Conservation (phyloP, 2,113 vertebrate species). For the Ibidorhyncha struthersii region DNA sequence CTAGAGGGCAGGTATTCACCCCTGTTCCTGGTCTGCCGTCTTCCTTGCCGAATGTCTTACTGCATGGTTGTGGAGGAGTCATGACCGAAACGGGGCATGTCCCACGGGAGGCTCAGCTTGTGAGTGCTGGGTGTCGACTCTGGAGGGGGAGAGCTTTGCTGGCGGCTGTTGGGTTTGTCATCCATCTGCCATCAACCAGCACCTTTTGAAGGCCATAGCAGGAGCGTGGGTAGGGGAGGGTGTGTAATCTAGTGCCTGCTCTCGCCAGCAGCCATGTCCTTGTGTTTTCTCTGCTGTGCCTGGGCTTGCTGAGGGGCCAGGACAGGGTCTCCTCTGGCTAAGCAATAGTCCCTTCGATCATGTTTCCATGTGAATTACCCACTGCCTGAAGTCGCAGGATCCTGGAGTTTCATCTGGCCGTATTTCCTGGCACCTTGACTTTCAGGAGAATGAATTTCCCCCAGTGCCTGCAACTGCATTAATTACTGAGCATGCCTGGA, state of each 20-base stretch:
- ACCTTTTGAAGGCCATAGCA: not conserved
- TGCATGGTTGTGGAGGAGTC: not conserved
- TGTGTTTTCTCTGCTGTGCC: not conserved
- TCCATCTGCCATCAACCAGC: not conserved
- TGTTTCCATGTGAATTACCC: not conserved
- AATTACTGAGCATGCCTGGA: not conserved
- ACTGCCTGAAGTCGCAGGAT: not conserved
- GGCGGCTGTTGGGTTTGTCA: not conserved
- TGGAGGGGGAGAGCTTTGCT: not conserved
- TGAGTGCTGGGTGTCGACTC: not conserved
- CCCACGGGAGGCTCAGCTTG: too few relatives aligned
- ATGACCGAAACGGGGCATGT: not conserved
- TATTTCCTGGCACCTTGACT: not conserved
- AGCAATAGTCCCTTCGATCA: not conserved
- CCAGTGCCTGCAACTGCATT: not conserved
- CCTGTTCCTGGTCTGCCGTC: not conserved
- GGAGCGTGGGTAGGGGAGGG: not conserved
- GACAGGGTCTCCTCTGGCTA: not conserved
- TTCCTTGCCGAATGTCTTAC: not conserved
- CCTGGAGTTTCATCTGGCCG: not conserved
- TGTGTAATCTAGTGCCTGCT: not conserved
- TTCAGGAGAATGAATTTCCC: not conserved
- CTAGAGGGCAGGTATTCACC: not conserved
- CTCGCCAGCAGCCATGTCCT: not conserved
- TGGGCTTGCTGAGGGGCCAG: not conserved